Evolutionary conservation across 2,888 invertebrate species (phyloP).

Genomic region (Acrobasis suavella): DNA sequence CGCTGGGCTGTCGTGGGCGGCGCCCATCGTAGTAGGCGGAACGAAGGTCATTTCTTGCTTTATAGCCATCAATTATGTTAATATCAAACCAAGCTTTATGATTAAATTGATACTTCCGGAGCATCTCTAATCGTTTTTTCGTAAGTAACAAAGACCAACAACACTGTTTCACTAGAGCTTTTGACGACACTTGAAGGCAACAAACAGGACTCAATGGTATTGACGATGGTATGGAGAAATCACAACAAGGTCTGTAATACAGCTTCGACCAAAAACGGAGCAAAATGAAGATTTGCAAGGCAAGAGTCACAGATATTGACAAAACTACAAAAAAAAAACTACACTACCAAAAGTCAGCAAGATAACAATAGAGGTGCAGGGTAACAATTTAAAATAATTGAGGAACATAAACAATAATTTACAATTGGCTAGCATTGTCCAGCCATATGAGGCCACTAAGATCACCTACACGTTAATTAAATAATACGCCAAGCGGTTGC

Average conservation of each 20-base stretch:
- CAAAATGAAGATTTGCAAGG: not conserved
- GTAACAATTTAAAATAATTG: conserved; percentile 2
- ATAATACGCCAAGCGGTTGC: not conserved
- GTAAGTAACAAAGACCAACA: not conserved
- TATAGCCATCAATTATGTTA: conserved; percentile 16
- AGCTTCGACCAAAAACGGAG: not conserved
- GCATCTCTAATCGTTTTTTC: not conserved
- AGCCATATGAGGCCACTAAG: not conserved
- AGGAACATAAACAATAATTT: not conserved
- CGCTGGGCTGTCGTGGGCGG: conserved; percentile 46
- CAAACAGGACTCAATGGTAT: no score
- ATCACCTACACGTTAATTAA: conserved; percentile 9
- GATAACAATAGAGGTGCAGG: no score
- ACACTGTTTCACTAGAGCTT: no score
- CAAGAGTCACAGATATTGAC: not conserved
- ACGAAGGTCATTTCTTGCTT: conserved; percentile 48
- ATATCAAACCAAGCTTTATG: conserved; percentile 2
- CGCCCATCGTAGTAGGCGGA: conserved; percentile 60
- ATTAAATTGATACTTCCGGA: conserved; percentile 7
- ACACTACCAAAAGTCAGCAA: no score
- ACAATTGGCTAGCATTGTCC: not conserved
- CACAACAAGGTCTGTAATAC: no score
- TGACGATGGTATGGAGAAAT: no score
- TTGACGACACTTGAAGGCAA: no score
- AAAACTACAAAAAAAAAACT: no score